These are phyloP conservation scores for Tupaia tana DNA, from an alignment of 2,113 vertebrate species.

Conservation along the genomic window DNA sequence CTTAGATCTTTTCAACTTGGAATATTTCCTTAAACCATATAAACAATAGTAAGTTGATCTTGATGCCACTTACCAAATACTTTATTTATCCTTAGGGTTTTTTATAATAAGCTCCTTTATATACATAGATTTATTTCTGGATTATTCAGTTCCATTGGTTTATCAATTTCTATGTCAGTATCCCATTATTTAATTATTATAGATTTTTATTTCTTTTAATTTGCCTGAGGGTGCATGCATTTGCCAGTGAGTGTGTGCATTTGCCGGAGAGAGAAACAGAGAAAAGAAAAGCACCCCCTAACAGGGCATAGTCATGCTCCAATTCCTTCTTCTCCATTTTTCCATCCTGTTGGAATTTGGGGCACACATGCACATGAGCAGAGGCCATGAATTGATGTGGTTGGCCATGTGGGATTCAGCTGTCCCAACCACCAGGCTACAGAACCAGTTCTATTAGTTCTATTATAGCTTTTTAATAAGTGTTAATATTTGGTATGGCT, in stretches of 20 bases:
- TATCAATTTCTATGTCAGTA: not conserved
- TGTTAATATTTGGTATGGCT: not conserved
- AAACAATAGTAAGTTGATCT: conserved; percentile 10
- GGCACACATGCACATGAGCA: no score
- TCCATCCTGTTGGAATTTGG: no score
- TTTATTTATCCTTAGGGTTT: not conserved
- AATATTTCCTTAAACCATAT: not conserved
- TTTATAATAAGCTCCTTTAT: not conserved
- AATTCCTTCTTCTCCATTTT: no score
- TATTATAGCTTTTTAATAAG: not conserved
- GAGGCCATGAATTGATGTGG: no score
- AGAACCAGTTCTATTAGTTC: no score
- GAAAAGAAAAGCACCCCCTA: no score
- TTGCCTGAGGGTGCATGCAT: no score
- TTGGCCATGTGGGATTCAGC: no score
- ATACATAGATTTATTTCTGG: not conserved
- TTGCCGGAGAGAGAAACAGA: no score
- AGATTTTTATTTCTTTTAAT: not conserved
- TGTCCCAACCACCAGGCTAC: no score
- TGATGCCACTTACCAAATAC: not conserved
- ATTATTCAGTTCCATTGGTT: not conserved
- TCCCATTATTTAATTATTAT: not conserved
- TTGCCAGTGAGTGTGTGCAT: no score
- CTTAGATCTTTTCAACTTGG: not conserved
- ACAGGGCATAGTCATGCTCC: no score